phyloP scores from a whole-genome alignment of 2,888 invertebrate species.

The Drosophila histrio region DNA sequence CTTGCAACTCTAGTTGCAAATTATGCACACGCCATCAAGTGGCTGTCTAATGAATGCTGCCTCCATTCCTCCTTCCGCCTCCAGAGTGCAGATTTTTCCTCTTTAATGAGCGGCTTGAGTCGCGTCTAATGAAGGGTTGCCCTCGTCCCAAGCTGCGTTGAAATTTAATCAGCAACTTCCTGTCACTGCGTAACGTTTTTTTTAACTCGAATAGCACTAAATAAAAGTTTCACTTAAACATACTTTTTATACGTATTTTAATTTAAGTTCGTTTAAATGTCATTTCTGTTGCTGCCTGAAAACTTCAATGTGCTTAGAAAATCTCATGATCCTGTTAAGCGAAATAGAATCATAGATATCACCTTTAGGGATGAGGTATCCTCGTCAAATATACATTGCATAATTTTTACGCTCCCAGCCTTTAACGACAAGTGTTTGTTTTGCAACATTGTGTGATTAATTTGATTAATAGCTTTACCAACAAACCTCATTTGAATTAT shows the following conservation, averaged over 20 bases:
- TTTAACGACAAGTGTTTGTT: too few relatives aligned
- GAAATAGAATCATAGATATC: too few relatives aligned
- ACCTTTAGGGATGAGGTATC: too few relatives aligned
- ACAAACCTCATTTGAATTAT: not conserved
- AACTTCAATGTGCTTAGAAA: not conserved
- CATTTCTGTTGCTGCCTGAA: too few relatives aligned
- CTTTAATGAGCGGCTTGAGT: conserved; percentile 57
- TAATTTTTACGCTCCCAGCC: too few relatives aligned
- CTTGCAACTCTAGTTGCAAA: conserved; percentile 56
- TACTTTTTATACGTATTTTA: not conserved
- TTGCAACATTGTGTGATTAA: not conserved
- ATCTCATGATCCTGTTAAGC: too few relatives aligned
- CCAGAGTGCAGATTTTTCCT: conserved; percentile 50
- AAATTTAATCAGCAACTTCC: conserved; percentile 69
- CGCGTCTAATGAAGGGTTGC: conserved; percentile 68
- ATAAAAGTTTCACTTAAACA: conserved; percentile 4
- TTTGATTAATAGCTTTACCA: not conserved
- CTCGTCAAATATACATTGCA: too few relatives aligned
- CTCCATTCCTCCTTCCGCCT: conserved; percentile 32
- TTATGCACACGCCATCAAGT: conserved; percentile 76
- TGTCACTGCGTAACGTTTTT: conserved; percentile 34
- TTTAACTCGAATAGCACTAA: conserved; percentile 6
- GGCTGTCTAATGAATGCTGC: conserved; percentile 55
- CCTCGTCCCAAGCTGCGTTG: conserved; percentile 21
- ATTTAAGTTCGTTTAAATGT: not conserved